Evolutionary conservation across 1,140 invertebrate genomes (phyloP).

Genomic region (Penaeus vannamei): DNA sequence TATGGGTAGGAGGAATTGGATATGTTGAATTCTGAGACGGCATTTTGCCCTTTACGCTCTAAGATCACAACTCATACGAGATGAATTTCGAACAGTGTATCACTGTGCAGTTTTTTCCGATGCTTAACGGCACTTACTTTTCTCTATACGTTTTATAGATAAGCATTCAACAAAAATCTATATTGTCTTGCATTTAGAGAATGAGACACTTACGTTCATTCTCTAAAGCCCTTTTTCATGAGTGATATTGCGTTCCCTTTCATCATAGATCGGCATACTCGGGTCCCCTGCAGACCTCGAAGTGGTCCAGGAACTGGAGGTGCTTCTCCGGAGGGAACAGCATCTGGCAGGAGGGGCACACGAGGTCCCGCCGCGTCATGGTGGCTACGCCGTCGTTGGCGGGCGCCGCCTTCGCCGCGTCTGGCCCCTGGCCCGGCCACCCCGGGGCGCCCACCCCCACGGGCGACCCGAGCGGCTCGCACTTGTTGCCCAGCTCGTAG

Average conservation of each 20-base stretch:
- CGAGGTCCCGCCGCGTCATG: slow-evolving; percentile 68
- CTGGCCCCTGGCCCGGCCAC: not conserved
- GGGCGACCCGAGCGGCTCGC: slow-evolving; percentile 38
- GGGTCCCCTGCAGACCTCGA: slow-evolving; percentile 69
- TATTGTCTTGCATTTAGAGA: no score
- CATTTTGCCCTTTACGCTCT: no score
- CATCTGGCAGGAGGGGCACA: slow-evolving; percentile 69
- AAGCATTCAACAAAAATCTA: no score
- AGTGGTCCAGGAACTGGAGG: slow-evolving; percentile 70
- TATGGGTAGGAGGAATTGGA: no score
- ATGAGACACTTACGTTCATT: no score
- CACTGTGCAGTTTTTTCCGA: no score
- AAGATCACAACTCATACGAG: no score
- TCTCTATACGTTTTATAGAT: no score
- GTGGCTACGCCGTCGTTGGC: slow-evolving; percentile 67
- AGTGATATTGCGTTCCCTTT: not conserved
- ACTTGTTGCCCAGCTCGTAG: slow-evolving; percentile 62
- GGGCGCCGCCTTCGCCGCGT: not conserved
- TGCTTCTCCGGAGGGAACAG: slow-evolving; percentile 70
- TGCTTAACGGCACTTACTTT: no score
- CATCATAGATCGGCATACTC: slow-evolving; percentile 61
- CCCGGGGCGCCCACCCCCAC: not conserved
- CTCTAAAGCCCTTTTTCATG: not conserved
- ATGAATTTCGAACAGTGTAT: no score
- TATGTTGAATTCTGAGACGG: no score